These are phyloP conservation scores for Acanthoscelides obtectus DNA, from an alignment of 2,888 invertebrate genomes.

Conservation along the genomic window DNA sequence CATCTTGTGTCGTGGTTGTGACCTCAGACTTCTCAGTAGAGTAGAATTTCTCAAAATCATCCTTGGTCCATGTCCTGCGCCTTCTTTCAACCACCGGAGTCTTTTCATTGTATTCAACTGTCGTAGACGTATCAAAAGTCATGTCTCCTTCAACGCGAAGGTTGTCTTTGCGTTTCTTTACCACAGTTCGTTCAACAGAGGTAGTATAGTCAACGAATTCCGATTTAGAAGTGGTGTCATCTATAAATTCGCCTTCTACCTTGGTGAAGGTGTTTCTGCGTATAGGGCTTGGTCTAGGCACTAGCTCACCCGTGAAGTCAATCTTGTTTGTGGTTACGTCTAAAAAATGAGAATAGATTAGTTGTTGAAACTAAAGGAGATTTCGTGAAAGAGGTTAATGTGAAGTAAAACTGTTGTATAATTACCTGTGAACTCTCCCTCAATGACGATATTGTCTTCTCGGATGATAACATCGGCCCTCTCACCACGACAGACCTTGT, in stretches of 20 bases:
- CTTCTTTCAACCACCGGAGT: conserved; percentile 54
- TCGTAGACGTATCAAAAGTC: conserved; percentile 61
- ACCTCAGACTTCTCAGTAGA: conserved; percentile 54
- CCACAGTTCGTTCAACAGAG: conserved; percentile 54
- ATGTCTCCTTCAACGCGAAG: conserved; percentile 65
- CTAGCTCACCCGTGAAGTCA: conserved; percentile 65
- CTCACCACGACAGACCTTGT: conserved; percentile 57
- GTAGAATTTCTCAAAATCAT: conserved; percentile 67
- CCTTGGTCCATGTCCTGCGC: conserved; percentile 67
- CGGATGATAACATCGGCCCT: conserved; percentile 60
- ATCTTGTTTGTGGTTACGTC: conserved; percentile 66
- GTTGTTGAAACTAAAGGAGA: not conserved
- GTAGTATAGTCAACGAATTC: conserved; percentile 64
- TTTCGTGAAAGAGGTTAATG: too few species aligned
- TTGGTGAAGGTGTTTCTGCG: conserved; percentile 75
- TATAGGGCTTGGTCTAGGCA: conserved; percentile 61
- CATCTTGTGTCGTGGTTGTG: conserved; percentile 64
- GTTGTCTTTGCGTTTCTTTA: conserved; percentile 60
- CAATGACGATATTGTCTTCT: conserved; percentile 61
- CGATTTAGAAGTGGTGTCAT: conserved; percentile 63
- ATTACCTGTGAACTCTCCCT: conserved; percentile 64
- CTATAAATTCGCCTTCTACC: conserved; percentile 67
- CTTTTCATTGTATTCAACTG: conserved; percentile 60
- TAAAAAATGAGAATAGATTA: conserved; percentile 40
- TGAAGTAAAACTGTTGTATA: conserved; percentile 6